Conservation (phyloP, 2,797 vertebrate genomes). For the Cyclopterus lumpus region DNA sequence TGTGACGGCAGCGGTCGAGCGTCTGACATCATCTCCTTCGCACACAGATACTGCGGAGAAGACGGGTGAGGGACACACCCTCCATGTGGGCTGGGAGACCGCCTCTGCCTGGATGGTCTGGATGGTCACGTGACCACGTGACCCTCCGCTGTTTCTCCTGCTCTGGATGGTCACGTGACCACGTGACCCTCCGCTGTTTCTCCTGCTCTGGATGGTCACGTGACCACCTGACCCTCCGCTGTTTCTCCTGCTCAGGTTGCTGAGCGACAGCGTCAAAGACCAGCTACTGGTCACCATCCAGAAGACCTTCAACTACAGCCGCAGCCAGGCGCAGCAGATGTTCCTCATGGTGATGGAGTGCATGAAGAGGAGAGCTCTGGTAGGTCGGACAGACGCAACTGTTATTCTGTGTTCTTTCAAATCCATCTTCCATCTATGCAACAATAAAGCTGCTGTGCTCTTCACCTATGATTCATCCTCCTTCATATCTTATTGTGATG, state of each 20-base stretch:
- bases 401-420: not conserved
- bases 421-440: not conserved
- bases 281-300: constrained; percentile 96
- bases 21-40: constrained; percentile 94
- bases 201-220: too few species aligned
- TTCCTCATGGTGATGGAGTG: constrained; percentile 94
- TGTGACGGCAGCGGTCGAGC: constrained; percentile 95
- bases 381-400: constrained; percentile 47
- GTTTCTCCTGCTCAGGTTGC: constrained; percentile 75
- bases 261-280: constrained; percentile 90
- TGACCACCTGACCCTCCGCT: too few species aligned
- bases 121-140: not conserved
- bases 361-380: constrained; percentile 95
- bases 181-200: not conserved
- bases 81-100: too few species aligned
- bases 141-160: not conserved
- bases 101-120: too few species aligned
- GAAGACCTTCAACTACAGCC: constrained; percentile 96
- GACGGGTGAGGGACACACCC: constrained; percentile 84
- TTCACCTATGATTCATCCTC: not conserved
- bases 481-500: not conserved
- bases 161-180: too few species aligned
- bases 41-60: constrained; percentile 92
- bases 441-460: not conserved
- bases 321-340: constrained; percentile 91